Percentiles rank a stretch among this genome's conserved stretches.
Conservation (phyloP, 1,140 invertebrate genomes). For the Cyclargus thomasi region DNA sequence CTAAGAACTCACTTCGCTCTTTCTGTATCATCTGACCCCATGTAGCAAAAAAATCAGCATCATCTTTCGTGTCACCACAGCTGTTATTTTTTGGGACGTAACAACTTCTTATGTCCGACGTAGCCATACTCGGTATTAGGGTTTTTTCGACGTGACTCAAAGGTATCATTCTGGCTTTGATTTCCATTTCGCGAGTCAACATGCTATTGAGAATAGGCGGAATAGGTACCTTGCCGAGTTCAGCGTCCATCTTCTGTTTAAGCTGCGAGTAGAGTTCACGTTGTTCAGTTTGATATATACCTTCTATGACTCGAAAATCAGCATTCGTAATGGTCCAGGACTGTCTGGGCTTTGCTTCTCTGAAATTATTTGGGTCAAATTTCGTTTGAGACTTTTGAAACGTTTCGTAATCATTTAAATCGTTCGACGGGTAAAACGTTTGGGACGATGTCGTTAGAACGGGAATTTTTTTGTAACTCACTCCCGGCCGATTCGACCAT, state of each 20-base stretch:
- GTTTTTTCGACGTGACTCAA: constrained; percentile 66
- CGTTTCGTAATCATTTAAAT: constrained; percentile 51
- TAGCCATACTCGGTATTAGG: constrained; percentile 60
- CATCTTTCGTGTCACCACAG: constrained; percentile 65
- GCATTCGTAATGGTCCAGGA: constrained; percentile 69
- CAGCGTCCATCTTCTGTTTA: constrained; percentile 65
- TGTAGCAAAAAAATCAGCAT: constrained; percentile 68
- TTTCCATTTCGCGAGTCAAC: constrained; percentile 58
- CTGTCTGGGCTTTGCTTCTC: constrained; percentile 65
- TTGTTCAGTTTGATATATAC: constrained; percentile 56
- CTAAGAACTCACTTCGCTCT: constrained; percentile 67
- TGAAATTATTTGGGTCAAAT: constrained; percentile 52
- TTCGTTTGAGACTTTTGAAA: constrained; percentile 58
- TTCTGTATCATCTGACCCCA: constrained; percentile 73
- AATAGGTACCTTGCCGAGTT: constrained; percentile 56
- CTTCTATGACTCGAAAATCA: constrained; percentile 57
- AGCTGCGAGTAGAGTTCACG: constrained; percentile 59
- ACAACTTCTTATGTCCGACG: constrained; percentile 52
- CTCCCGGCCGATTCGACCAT: constrained; percentile 51
- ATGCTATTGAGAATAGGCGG: constrained; percentile 49
- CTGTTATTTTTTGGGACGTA: constrained; percentile 65
- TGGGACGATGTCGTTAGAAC: constrained; percentile 49
- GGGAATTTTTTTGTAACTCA: constrained; percentile 56
- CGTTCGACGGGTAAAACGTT: constrained; percentile 57
- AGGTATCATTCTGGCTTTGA: constrained; percentile 69